These are phyloP conservation scores for Apteryx owenii DNA, from an alignment of 2,113 vertebrate species.

Conservation along the genomic window DNA sequence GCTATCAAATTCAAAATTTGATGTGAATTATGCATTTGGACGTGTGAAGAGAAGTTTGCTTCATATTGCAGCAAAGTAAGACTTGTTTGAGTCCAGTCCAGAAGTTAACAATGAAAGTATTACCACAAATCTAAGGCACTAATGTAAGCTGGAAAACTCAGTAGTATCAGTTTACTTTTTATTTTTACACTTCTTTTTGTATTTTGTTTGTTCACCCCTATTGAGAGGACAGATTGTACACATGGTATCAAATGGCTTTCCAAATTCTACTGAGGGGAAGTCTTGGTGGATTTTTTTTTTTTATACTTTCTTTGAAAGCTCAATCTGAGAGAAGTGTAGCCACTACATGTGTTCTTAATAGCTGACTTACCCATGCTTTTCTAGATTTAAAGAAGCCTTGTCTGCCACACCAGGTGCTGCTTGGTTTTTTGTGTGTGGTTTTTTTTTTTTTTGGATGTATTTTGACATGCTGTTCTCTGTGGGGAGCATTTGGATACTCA, in stretches of 20 bases:
- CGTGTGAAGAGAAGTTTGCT: conserved; percentile 98
- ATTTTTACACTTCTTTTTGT: background rate
- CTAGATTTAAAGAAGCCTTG: background rate
- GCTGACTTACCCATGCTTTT: background rate
- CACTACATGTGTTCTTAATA: background rate
- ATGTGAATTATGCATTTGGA: conserved; percentile 99
- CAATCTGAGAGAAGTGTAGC: background rate
- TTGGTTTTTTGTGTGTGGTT: background rate
- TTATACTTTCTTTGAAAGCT: background rate
- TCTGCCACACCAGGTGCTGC: background rate
- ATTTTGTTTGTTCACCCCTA: background rate
- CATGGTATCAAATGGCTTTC: background rate
- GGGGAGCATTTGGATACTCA: background rate
- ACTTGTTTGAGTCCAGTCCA: conserved; percentile 48
- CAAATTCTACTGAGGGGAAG: background rate
- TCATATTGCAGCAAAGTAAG: conserved; percentile 99
- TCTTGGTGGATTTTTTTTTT: background rate
- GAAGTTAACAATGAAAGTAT: conserved; percentile 64
- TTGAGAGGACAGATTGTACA: background rate
- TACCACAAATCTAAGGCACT: conserved; percentile 61
- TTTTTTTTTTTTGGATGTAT: background rate
- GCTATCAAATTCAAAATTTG: conserved; percentile 98
- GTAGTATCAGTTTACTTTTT: conserved; percentile 36
- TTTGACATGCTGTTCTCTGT: background rate
- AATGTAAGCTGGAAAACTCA: conserved; percentile 67